Evolutionary conservation across 1,140 invertebrate genomes (phyloP), one percentile per base, ranked within the genome.

Genomic region (Panonychus citri): DNA sequence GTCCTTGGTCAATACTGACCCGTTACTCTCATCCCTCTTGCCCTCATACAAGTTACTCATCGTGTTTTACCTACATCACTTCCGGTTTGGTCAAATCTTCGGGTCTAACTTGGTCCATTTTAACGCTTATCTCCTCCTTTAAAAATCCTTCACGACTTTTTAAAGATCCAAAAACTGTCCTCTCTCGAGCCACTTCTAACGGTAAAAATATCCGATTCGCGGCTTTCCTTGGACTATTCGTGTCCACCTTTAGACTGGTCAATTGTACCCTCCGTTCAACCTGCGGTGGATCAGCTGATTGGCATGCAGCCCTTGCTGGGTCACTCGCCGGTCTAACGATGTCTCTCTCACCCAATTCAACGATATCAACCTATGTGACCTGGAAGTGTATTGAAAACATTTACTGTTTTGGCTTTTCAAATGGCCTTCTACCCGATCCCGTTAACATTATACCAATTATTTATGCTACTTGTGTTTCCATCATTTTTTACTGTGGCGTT

Each of bases 401-500:
- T 17, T 55, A 26, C 19, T 15, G 30, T n/a, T 34, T 58, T n/a
- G 56, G 57, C 5, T 51, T 58, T 12, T n/a, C 58, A 54, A 48
- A 62, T 40, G 56, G 57, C 15, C 19, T 57, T 3, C 27, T 62
- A 2, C 59, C 59, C 21, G 24, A 57, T 24, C 78, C 77, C 28
- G 74, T 77, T 57, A 79, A 78, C 55, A 46, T 46, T 17, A 46
- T 46, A n/a, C 69, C 78, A 24, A 72, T 83, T 46, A 69, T 85
- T n/a, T 85, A 86, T 66, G 78, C 80, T 55, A 70, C 82, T 61
- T 82, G 81, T 59, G 85, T 82, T 8, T 80, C 81, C 24, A 67
- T 83, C 61, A 71, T 85, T 17, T 85, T 86, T 65, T 83, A 85
- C 70, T 78, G 77, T 39, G 62, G 80, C 59, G 75, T 85, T 30